These are phyloP conservation scores for Limnephilus rhombicus DNA, from an alignment of 2,888 invertebrate genomes.

Conservation along the genomic window DNA sequence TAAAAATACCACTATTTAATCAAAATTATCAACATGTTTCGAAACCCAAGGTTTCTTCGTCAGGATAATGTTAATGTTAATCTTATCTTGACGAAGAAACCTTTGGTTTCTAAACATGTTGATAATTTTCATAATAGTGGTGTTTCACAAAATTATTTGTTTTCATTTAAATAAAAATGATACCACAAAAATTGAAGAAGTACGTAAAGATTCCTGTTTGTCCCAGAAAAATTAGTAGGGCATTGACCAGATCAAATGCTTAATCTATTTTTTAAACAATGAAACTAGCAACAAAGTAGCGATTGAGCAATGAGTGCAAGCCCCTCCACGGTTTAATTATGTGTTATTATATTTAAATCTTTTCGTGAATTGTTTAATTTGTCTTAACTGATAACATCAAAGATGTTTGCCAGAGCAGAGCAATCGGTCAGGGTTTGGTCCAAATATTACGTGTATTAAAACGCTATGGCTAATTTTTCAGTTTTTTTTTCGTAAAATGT, in stretches of 20 bases:
- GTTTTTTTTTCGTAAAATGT: neutral
- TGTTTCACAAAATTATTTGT: too few relatives aligned
- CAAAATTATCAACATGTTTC: too few relatives aligned
- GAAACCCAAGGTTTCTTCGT: too few relatives aligned
- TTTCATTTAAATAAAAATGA: too few relatives aligned
- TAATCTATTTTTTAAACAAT: neutral
- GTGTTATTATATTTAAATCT: neutral
- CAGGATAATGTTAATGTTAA: too few relatives aligned
- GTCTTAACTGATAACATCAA: neutral
- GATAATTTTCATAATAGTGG: too few relatives aligned
- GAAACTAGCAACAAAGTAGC: neutral
- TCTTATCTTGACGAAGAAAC: too few relatives aligned
- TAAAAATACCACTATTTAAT: too few relatives aligned
- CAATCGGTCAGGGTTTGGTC: constrained; percentile 12
- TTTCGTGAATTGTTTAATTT: neutral
- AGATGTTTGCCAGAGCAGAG: constrained; percentile 13
- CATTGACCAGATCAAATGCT: neutral
- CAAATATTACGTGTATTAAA: neutral
- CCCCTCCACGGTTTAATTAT: neutral
- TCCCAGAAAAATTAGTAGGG: neutral
- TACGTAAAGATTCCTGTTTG: too few relatives aligned
- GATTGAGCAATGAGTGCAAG: neutral
- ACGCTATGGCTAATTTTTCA: neutral
- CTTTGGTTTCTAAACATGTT: too few relatives aligned
- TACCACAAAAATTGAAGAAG: too few relatives aligned